Percentiles rank a stretch among this genome's conserved stretches.
phyloP scores from a whole-genome alignment of 2,113 vertebrate genomes.

The Brachyhypopomus gauderio region DNA sequence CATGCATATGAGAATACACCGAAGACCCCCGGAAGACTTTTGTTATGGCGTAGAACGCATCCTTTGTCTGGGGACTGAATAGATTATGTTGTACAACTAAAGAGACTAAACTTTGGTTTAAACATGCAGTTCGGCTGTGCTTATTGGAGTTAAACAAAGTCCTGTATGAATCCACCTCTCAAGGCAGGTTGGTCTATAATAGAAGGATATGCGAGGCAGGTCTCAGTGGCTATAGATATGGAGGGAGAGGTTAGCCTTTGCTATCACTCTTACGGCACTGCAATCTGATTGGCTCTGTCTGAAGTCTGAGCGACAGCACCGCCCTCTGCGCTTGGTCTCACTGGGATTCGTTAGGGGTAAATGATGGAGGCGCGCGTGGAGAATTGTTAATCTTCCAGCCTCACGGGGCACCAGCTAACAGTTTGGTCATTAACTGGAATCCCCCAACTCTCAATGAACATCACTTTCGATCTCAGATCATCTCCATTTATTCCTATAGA shows the following conservation, averaged over 20 bases:
- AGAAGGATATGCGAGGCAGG: not conserved
- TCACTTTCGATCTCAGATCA: too few species aligned
- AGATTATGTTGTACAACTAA: conserved; percentile 49
- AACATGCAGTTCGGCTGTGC: conserved; percentile 64
- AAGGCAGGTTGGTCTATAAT: not conserved
- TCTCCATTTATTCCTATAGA: not conserved
- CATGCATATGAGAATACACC: conserved; percentile 50
- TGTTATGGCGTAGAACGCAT: conserved; percentile 21
- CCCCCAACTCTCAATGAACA: not conserved
- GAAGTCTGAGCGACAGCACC: not conserved
- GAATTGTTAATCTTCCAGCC: not conserved
- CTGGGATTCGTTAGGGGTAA: not conserved
- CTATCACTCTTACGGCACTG: not conserved
- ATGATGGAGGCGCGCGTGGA: not conserved
- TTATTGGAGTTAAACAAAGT: not conserved
- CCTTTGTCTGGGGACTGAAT: not conserved
- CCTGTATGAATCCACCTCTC: not conserved
- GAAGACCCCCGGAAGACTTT: conserved; percentile 47
- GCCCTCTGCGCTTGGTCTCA: too few species aligned
- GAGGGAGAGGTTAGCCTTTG: not conserved
- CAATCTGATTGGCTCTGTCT: not conserved
- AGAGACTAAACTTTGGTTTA: conserved; percentile 61
- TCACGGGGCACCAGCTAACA: not conserved
- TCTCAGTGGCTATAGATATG: not conserved
- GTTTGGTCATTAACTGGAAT: not conserved